These are phyloP conservation scores for Xestoiulus laeticollis DNA, from an alignment of 2,888 invertebrate genomes.

Conservation along the genomic window DNA sequence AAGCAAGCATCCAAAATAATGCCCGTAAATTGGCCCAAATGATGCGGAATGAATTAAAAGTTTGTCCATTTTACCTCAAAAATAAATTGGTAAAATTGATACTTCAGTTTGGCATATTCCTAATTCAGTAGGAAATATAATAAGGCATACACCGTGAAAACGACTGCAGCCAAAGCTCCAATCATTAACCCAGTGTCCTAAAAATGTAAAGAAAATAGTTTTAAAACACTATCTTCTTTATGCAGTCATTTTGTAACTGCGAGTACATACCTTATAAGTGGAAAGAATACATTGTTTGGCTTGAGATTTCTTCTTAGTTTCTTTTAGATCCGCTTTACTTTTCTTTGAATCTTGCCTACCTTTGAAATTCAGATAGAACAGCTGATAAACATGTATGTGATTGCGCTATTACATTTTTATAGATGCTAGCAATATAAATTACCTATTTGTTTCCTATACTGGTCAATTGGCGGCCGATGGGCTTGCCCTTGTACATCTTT, in stretches of 20 bases:
- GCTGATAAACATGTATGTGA: not conserved
- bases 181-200: conserved; percentile 48
- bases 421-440: conserved; percentile 65
- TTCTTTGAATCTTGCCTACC: conserved; percentile 57
- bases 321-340: conserved; percentile 56
- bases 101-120: not conserved
- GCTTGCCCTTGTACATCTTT: conserved; percentile 23
- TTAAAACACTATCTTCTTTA: not conserved
- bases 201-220: not conserved
- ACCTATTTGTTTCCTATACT: conserved; percentile 60
- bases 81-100: not conserved
- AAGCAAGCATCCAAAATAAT: not conserved
- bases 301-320: conserved; percentile 50
- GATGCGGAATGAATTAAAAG: not conserved
- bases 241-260: not conserved
- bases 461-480: conserved; percentile 45
- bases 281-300: not conserved
- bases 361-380: not conserved
- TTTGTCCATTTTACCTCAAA: not conserved
- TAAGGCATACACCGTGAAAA: conserved; percentile 29
- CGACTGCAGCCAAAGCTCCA: conserved; percentile 9
- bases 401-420: not conserved
- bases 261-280: conserved; percentile 35
- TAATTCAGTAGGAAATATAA: conserved; percentile 47
- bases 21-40: not conserved